Evolutionary conservation across 2,888 invertebrate species (phyloP).

Genomic region (Drosophila phalerata): DNA sequence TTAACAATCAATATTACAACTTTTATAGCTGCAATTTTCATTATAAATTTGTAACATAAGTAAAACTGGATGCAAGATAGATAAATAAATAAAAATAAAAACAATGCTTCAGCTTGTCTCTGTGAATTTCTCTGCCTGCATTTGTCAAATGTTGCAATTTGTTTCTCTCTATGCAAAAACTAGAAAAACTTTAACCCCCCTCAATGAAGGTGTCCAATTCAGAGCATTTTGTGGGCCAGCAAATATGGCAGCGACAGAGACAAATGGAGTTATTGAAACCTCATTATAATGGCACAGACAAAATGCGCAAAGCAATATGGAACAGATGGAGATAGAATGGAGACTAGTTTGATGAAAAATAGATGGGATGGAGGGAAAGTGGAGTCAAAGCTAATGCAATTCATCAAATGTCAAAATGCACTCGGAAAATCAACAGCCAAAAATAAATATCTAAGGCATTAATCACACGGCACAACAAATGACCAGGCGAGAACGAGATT

Average conservation of each 20-base stretch:
- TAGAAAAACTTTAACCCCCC: constrained; percentile 28
- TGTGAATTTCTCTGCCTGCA: constrained; percentile 11
- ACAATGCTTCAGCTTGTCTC: constrained; percentile 13
- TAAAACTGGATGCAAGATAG: no score
- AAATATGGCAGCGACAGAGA: constrained; percentile 74
- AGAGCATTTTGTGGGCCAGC: constrained; percentile 33
- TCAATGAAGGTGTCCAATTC: constrained; percentile 1
- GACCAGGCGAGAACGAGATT: constrained; percentile 37
- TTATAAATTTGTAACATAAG: neutral
- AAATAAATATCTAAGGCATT: constrained; percentile 62
- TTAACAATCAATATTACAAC: neutral
- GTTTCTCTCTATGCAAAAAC: constrained; percentile 30
- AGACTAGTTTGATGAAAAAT: neutral
- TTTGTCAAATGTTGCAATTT: constrained; percentile 49
- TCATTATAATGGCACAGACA: constrained; percentile 70
- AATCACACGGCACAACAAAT: constrained; percentile 59
- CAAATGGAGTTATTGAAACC: constrained; percentile 80
- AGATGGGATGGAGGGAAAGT: neutral
- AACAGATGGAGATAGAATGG: constrained; percentile 38
- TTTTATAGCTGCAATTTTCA: neutral
- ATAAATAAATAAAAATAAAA: no score
- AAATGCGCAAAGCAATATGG: constrained; percentile 44
- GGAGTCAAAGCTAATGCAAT: constrained; percentile 60
- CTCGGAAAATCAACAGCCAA: constrained; percentile 75
- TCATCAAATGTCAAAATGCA: constrained; percentile 79